Percentiles rank a stretch among this genome's conserved stretches.
Evolutionary conservation across 2,113 vertebrate genomes (phyloP).

Genomic region (Pachyramphus minor): DNA sequence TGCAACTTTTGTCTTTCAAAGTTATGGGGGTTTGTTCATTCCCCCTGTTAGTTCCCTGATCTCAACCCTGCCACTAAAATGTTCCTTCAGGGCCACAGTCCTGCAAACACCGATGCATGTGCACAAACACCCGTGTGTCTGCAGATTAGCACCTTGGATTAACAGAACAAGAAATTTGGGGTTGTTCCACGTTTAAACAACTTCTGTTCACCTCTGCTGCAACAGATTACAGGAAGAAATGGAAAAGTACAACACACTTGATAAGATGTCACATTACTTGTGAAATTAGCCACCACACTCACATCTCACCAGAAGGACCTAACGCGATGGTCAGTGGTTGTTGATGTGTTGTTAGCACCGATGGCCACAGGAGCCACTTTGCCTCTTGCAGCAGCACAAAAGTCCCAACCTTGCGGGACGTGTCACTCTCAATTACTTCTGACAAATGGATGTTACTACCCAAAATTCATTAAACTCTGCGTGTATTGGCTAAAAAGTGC

Average conservation of each 20-base stretch:
- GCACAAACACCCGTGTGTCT: neutral
- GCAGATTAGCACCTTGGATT: constrained; percentile 45
- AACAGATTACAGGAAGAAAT: constrained; percentile 68
- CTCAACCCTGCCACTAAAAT: constrained; percentile 21
- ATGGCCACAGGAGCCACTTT: constrained; percentile 65
- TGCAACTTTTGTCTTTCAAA: constrained; percentile 43
- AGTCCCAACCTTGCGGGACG: constrained; percentile 12
- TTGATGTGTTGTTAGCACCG: constrained; percentile 75
- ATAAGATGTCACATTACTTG: constrained; percentile 64
- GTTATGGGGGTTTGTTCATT: constrained; percentile 38
- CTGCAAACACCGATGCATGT: neutral
- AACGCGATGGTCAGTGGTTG: constrained; percentile 37
- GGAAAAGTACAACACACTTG: constrained; percentile 68
- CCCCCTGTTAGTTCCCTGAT: constrained; percentile 50
- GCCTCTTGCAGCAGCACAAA: constrained; percentile 25
- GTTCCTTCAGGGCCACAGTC: constrained; percentile 5
- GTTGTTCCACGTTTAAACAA: constrained; percentile 31
- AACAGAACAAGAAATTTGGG: neutral
- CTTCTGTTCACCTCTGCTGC: constrained; percentile 62
- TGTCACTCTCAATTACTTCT: neutral
- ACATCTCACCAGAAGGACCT: constrained; percentile 55
- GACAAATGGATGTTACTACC: constrained; percentile 36
- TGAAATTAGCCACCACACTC: constrained; percentile 69
- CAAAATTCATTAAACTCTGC: constrained; percentile 33
- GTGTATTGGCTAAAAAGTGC: neutral